A percentile compares a stretch with the other conserved stretches of the same genome.
Conservation (phyloP, 2,113 vertebrate genomes). For the Dicrurus megarhynchus region DNA sequence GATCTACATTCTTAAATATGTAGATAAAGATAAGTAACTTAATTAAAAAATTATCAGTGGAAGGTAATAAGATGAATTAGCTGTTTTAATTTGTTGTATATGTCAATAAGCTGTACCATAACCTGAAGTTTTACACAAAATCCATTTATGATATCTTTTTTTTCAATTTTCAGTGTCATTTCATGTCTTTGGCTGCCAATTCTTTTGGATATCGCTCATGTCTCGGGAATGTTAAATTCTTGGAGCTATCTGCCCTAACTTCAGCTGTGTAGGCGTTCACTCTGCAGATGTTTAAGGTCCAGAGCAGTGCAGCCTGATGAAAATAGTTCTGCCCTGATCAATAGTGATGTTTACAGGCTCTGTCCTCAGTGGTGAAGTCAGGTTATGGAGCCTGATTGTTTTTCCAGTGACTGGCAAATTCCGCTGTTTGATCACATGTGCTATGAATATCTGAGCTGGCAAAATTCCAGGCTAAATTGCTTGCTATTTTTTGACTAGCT, state of each 20-base stretch:
- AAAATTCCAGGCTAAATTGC: background rate
- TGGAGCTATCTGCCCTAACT: background rate
- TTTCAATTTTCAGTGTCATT: background rate
- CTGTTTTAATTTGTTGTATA: conserved; percentile 20
- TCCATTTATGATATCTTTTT: background rate
- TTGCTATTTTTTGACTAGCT: background rate
- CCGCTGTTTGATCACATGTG: conserved; percentile 2
- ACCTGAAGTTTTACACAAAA: background rate
- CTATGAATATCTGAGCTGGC: background rate
- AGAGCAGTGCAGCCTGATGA: background rate
- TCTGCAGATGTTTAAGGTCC: background rate
- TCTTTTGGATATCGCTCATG: background rate
- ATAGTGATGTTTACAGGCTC: background rate
- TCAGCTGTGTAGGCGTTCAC: background rate
- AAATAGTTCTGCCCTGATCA: background rate
- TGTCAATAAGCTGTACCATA: conserved; percentile 17
- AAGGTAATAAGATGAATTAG: conserved; percentile 35
- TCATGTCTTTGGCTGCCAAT: background rate
- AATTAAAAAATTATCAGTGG: conserved; percentile 64
- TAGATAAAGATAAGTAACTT: conserved; percentile 65
- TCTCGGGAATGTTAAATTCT: background rate
- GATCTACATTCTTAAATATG: conserved; percentile 54
- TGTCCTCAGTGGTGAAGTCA: background rate
- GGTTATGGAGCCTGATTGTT: background rate
- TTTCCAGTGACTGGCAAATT: conserved; percentile 12